A percentile compares a stretch with the other conserved stretches of the same genome.
phyloP scores from a whole-genome alignment of 2,888 invertebrate species.

The Sarcophaga rosellei region DNA sequence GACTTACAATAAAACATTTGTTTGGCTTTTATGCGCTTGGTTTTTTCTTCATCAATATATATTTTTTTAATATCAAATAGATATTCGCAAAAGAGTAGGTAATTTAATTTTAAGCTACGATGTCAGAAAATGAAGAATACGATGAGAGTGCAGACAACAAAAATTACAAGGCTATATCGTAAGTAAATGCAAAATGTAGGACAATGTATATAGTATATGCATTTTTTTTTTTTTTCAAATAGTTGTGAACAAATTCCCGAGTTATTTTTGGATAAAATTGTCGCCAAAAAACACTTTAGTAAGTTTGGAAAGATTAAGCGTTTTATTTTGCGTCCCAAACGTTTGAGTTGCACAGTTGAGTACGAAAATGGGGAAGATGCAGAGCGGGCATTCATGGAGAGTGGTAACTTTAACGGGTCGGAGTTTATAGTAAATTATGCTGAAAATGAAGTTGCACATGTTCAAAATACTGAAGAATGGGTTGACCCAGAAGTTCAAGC shows the following conservation, averaged over 20 bases:
- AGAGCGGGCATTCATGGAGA: slow-evolving; percentile 84
- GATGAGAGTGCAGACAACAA: slow-evolving; percentile 67
- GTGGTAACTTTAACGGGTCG: slow-evolving; percentile 84
- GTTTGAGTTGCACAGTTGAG: slow-evolving; percentile 86
- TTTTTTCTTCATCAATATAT: not conserved
- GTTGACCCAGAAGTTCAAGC: slow-evolving; percentile 86
- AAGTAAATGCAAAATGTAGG: slow-evolving; percentile 42
- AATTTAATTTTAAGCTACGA: slow-evolving; percentile 33
- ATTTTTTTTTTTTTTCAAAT: slow-evolving; percentile 19
- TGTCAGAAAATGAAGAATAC: slow-evolving; percentile 67
- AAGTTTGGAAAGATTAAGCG: slow-evolving; percentile 87
- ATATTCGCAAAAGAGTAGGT: not conserved
- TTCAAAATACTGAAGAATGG: slow-evolving; percentile 79
- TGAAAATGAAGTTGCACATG: slow-evolving; percentile 81
- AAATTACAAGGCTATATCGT: slow-evolving; percentile 76
- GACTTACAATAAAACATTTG: too few species aligned
- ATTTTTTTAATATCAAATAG: not conserved
- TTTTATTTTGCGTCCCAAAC: slow-evolving; percentile 85
- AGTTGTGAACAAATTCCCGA: slow-evolving; percentile 87
- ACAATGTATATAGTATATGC: not conserved
- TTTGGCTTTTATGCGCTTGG: not conserved
- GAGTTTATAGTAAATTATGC: slow-evolving; percentile 84
- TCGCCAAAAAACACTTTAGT: slow-evolving; percentile 86
- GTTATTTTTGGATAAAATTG: slow-evolving; percentile 83
- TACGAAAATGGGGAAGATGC: slow-evolving; percentile 85